Evolutionary conservation across 1,140 invertebrate genomes (phyloP), one percentile per base, ranked within the genome.

Genomic region (Drosophila mojavensis): DNA sequence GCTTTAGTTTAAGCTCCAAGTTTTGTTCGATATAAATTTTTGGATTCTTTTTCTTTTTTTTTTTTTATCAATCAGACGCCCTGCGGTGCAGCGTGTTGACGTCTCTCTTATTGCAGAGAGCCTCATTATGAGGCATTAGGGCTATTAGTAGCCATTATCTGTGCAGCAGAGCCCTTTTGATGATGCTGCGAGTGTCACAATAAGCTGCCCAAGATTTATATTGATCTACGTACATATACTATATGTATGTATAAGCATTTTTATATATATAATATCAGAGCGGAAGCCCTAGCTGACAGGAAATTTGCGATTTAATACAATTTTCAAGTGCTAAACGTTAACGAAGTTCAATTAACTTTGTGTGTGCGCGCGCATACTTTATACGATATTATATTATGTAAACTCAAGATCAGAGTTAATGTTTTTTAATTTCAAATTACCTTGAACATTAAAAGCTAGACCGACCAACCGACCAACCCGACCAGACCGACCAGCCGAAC

Each of bases 101-200:
- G 84, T 88, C 83, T 88, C 77, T 89, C 84, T 88, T 88, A 89
- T 83, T 83, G 77, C 79, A 89, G 43, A 83, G 68, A 83, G 79
- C 84, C 73, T 89, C 62, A 89, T 88, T 88, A 89, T 83, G 80
- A 69, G 84, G 83, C 75, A 88, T 88, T 88, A 89, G 83, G 70
- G 76, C 83, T 70, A 83, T 84, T 89, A 89, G 79, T 30, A 69
- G 64, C 71, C 63, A 70, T 80, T 77, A 67, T 83, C 70, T 78
- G 71, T 58, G 43, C 58, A 60, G 48, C 28, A 47, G 41, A 45
- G 43, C 10, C 24, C 43, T 17, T 48, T 60, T 60, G 58, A 60
- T 47, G 28, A 9, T 7, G 54, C 28, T n/a, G 70, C 76, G 79
- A 64, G 83, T 86, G 83, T 86, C 78, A 78, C 69, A 83, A 83